These are phyloP conservation scores for Drosophila virilis DNA, from an alignment of 1,140 invertebrate species.

Conservation along the genomic window DNA sequence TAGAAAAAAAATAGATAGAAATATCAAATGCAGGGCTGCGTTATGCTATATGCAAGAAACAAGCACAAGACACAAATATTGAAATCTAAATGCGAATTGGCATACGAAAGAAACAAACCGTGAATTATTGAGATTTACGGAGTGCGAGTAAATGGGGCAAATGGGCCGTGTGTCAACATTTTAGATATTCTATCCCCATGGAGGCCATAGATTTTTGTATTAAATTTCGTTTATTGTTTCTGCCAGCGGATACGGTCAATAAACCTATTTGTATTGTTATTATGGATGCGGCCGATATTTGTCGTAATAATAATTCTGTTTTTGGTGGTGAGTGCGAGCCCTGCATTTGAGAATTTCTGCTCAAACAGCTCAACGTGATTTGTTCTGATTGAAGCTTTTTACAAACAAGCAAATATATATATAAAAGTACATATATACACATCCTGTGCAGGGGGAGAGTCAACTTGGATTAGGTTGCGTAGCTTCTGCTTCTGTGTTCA, in stretches of 20 bases:
- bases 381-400: constrained; percentile 22
- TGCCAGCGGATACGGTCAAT: constrained; percentile 32
- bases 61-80: constrained; percentile 10
- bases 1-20: constrained; percentile 5
- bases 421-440: not conserved
- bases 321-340: not conserved
- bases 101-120: constrained; percentile 9
- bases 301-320: constrained; percentile 18
- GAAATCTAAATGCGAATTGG: constrained; percentile 28
- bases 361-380: constrained; percentile 17
- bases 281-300: constrained; percentile 23
- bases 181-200: not conserved
- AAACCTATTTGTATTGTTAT: constrained; percentile 42
- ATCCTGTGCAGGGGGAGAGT: not conserved
- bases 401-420: constrained; percentile 13
- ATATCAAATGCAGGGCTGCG: constrained; percentile 2
- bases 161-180: constrained; percentile 14
- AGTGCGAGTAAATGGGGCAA: not conserved
- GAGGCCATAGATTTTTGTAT: constrained; percentile 25
- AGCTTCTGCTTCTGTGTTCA: not conserved
- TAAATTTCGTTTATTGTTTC: constrained; percentile 43
- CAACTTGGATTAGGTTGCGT: not conserved
- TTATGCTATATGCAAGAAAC: not conserved
- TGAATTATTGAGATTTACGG: constrained; percentile 36
- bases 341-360: constrained; percentile 27